Evolutionary conservation across 2,888 invertebrate genomes (phyloP), one percentile per base, ranked within the genome.

Genomic region (Coelopa pilipes): DNA sequence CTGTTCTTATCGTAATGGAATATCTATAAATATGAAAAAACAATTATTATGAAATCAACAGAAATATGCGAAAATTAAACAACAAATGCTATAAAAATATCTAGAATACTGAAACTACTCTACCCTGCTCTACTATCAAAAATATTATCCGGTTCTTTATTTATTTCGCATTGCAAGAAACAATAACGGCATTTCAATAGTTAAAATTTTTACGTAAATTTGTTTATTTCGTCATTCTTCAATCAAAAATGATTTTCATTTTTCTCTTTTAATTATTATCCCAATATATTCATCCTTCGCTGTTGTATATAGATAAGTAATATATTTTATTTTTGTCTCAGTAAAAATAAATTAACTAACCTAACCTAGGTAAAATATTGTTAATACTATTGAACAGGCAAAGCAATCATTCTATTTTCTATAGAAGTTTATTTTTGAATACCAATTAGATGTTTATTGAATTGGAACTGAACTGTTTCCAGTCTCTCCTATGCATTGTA

Each of bases 1-100:
- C 17, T 66, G 50, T 50, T 66, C 60, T 34, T 50, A 50, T 21
- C 12, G 66, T 66, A 24, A 66, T 50, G 13, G 53, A 49, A 53
- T 53, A 53, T 53, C 53, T 53, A 53, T 15, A 53, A 53, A 53
- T 53, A 53, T 7, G 15, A 53, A 53, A n/a, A 13, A 53, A 5
- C 10, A 53, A 53, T 11, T 24, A 24, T 34, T 60, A 15, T 24
- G 66, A 49, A 19, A 66, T 53, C 10, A 53, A 53, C 53, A 15
- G n/a, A 53, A 53, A 34, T 34, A 34, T 34, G 34, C 34, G 34
- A 34, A 34, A 34, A 34, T 34, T 34, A 34, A 34, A 34, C 34
- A 34, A 34, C 4, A 34, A 34, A 34, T 34, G 34, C 34, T 34
- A 2, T 34, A 4, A 34, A 34, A 34, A 34, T 34, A 34, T 34